phyloP scores from a whole-genome alignment of 2,113 vertebrate species.

The Dissostichus mawsoni region DNA sequence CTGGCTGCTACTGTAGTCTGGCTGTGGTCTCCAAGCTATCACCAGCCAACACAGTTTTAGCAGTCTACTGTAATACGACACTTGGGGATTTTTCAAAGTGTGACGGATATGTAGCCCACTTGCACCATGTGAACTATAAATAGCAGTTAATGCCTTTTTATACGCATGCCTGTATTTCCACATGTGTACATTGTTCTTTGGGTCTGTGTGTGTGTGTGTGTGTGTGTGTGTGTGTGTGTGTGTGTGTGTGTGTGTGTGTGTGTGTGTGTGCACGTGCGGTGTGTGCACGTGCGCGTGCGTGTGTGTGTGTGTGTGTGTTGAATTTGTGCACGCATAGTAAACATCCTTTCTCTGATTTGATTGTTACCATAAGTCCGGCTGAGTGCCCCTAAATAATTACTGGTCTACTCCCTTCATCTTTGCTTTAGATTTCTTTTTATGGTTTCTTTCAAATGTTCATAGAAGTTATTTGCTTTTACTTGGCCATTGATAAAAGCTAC shows the following conservation, averaged over 20 bases:
- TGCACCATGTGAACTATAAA: conserved; percentile 53
- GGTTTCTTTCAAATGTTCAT: conserved; percentile 69
- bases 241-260: conserved; percentile 22
- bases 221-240: background rate
- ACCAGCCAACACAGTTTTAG: conserved; percentile 73
- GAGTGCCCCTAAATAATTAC: conserved; percentile 62
- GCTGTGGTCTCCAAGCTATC: conserved; percentile 71
- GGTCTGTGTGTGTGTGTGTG: background rate
- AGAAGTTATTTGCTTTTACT: conserved; percentile 79
- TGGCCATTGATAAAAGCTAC: conserved; percentile 82
- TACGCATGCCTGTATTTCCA: conserved; percentile 25
- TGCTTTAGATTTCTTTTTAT: conserved; percentile 65
- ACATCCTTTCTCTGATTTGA: conserved; percentile 58
- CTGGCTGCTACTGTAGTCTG: conserved; percentile 76
- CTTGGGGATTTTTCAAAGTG: conserved; percentile 65
- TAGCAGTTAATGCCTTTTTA: conserved; percentile 46
- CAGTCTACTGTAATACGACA: conserved; percentile 69
- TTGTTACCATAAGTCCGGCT: conserved; percentile 54
- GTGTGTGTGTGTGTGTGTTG: conserved; percentile 11
- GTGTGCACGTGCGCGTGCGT: conserved; percentile 19
- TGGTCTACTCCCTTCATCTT: conserved; percentile 58
- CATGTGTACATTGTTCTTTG: background rate
- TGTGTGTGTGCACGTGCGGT: conserved; percentile 8
- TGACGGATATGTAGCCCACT: conserved; percentile 49
- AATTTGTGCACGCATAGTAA: conserved; percentile 28